Evolutionary conservation across 2,888 invertebrate genomes (phyloP), one percentile per base, ranked within the genome.

Genomic region (Cerceris rybyensis): DNA sequence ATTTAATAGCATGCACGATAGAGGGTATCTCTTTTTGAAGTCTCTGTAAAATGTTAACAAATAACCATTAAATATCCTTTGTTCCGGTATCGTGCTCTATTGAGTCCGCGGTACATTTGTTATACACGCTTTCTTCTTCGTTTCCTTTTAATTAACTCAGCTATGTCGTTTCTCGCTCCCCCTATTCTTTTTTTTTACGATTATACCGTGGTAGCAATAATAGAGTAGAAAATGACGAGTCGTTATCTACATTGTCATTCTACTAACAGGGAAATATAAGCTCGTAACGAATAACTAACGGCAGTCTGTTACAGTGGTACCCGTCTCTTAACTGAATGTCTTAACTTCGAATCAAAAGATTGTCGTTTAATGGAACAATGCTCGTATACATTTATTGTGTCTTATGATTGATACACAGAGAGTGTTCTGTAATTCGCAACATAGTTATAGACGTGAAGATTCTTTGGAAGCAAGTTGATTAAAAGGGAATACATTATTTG

Each of bases 81-180:
- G 67, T 66, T 79, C 78, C 73, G 73, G 63, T 67, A 78, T 69
- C 73, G 69, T 78, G 73, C 73, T 79, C 68, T 78, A 78, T 78
- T 71, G 67, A 68, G n/a, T 71, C 71, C 77, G 68, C 64, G 9
- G 65, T 71, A 77, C 13, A n/a, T 72, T 57, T 61, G 28, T 55
- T 76, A 76, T 69, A 50, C 5, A 69, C 46, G 14, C 58, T 67
- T 78, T 28, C 4, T 28, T 28, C 28, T 28, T 28, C 28, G 28
- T 28, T 28, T 28, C 4, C 28, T 28, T 28, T 28, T 28, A 28
- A 28, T 28, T 28, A 28, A 28, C 28, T 28, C 28, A 79, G 78
- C 74, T 80, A 80, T 58, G 69, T 70, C 70, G 68, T 80, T 64
- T 57, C 64, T 41, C 70, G 17, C 7, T 64, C 55, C 67, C 46